phyloP scores from a whole-genome alignment of 2,113 vertebrate genomes.

The Melanotaenia duboulayi region DNA sequence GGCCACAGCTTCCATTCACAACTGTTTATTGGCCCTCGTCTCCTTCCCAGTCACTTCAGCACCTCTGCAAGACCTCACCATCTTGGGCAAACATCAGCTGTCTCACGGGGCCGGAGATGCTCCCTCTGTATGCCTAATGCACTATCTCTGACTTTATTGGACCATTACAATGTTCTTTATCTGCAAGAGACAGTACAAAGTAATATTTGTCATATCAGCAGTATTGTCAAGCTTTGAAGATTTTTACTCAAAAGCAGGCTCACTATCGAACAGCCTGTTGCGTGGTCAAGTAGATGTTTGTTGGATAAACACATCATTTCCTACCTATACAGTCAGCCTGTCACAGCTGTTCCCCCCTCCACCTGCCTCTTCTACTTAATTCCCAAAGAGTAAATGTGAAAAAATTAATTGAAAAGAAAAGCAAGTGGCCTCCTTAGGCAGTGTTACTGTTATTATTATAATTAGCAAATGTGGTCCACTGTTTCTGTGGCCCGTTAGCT shows the following conservation, averaged over 20 bases:
- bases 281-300: slow-evolving; percentile 49
- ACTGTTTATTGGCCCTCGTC: slow-evolving; percentile 21
- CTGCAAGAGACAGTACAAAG: slow-evolving; percentile 14
- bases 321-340: slow-evolving; percentile 58
- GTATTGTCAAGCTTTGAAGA: slow-evolving; percentile 23
- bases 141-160: slow-evolving; percentile 2
- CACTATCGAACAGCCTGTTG: slow-evolving; percentile 54
- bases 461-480: slow-evolving; percentile 77
- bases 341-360: slow-evolving; percentile 13
- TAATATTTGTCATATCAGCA: slow-evolving; percentile 38
- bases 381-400: slow-evolving; percentile 72
- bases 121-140: neutral
- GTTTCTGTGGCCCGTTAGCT: slow-evolving; percentile 78
- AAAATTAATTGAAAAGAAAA: slow-evolving; percentile 84
- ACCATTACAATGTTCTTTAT: slow-evolving; percentile 2
- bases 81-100: slow-evolving; percentile 20
- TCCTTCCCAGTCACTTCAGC: slow-evolving; percentile 21
- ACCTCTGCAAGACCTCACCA: slow-evolving; percentile 26
- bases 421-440: slow-evolving; percentile 78
- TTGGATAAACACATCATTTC: slow-evolving; percentile 74
- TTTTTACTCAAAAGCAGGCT: slow-evolving; percentile 58
- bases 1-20: slow-evolving; percentile 48
- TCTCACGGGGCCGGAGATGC: slow-evolving; percentile 9
- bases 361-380: slow-evolving; percentile 49
- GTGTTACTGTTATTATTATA: slow-evolving; percentile 82